Conservation (phyloP, 2,113 vertebrate species). For the Corydoras sp. region DNA sequence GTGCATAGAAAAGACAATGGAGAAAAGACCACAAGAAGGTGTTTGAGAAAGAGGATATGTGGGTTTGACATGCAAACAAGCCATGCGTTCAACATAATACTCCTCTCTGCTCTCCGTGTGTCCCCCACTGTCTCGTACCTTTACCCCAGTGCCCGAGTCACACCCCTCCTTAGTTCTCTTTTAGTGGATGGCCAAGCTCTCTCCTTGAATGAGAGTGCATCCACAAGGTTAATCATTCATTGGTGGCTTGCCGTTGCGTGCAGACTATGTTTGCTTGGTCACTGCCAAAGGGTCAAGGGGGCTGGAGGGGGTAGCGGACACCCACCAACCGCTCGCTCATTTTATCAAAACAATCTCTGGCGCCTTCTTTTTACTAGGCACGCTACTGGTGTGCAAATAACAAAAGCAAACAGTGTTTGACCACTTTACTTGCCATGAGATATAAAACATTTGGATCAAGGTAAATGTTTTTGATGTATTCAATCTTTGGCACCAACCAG, state of each 20-base stretch:
- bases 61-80: constrained; percentile 57
- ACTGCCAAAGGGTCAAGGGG: constrained; percentile 69
- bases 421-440: background rate
- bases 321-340: constrained; percentile 44
- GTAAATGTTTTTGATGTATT: too few relatives aligned
- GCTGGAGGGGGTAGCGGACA: constrained; percentile 58
- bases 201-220: constrained; percentile 42
- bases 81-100: constrained; percentile 43
- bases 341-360: constrained; percentile 66
- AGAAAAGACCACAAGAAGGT: constrained; percentile 23
- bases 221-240: constrained; percentile 67
- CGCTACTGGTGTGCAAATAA: constrained; percentile 51
- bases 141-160: constrained; percentile 16
- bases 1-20: background rate
- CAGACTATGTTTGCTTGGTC: constrained; percentile 71
- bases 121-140: constrained; percentile 30
- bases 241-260: constrained; percentile 62
- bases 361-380: constrained; percentile 47
- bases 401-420: constrained; percentile 25
- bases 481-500: too few relatives aligned
- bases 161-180: constrained; percentile 23
- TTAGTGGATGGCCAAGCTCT: background rate
- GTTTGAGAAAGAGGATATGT: constrained; percentile 51
- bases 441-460: background rate
- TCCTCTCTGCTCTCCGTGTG: background rate